Conservation (phyloP, 2,797 vertebrate genomes). For the Esox masquinongy region DNA sequence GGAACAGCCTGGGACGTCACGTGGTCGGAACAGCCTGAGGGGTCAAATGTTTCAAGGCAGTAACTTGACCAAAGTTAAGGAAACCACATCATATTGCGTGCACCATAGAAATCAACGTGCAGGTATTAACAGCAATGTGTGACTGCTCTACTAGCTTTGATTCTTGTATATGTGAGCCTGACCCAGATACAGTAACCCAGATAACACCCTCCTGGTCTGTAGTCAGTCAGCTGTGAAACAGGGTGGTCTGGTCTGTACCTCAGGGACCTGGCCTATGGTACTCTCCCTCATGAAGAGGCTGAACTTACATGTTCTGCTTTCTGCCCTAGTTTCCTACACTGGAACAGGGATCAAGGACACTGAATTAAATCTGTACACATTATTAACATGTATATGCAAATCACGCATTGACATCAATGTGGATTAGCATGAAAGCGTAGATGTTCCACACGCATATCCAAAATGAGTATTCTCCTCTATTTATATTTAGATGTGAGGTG, state of each 20-base stretch:
- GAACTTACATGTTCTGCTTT: neutral
- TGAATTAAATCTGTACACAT: neutral
- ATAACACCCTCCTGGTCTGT: constrained; percentile 1
- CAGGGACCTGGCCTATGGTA: neutral
- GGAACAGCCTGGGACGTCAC: too few relatives aligned
- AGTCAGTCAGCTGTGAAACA: neutral
- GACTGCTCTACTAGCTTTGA: neutral
- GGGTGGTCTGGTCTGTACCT: neutral
- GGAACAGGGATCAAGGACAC: neutral
- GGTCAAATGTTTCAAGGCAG: too few relatives aligned
- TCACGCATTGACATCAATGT: neutral
- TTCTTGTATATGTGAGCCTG: neutral
- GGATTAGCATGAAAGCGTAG: neutral
- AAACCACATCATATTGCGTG: too few relatives aligned
- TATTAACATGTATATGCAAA: neutral
- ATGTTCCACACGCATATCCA: neutral
- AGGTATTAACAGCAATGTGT: neutral
- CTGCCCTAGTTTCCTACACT: constrained; percentile 7
- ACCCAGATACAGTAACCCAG: constrained; percentile 7
- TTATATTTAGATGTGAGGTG: neutral
- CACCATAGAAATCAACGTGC: neutral
- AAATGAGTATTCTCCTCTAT: neutral
- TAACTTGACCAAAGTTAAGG: too few relatives aligned
- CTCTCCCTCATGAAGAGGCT: neutral
- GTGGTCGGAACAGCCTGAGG: too few relatives aligned